phyloP scores from a whole-genome alignment of 2,797 vertebrate genomes.

The Carapus acus region DNA sequence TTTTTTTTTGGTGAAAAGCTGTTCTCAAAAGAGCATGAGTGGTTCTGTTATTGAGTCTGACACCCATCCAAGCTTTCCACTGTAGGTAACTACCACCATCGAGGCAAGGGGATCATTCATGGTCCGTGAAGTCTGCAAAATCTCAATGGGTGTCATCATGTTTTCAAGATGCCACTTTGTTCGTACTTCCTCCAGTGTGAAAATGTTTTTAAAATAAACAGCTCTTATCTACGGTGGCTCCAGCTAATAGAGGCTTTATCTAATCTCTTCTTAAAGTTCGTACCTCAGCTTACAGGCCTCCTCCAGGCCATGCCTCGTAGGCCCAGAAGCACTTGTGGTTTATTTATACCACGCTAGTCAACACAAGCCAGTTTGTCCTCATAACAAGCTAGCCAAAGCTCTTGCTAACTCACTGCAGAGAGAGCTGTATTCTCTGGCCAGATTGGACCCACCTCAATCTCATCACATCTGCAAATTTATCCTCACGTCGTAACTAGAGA shows the following conservation, averaged over 20 bases:
- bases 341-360: constrained; percentile 71
- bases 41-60: no score
- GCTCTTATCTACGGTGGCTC: constrained; percentile 68
- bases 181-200: constrained; percentile 41
- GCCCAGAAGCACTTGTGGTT: constrained; percentile 68
- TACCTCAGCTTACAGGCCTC: constrained; percentile 69
- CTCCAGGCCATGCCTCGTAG: constrained; percentile 54
- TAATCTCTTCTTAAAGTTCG: constrained; percentile 76
- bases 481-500: background rate
- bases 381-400: constrained; percentile 23
- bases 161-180: no score
- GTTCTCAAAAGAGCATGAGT: constrained; percentile 3
- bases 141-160: constrained; percentile 12
- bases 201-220: constrained; percentile 71
- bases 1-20: background rate
- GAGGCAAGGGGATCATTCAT: constrained; percentile 23
- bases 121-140: background rate
- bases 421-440: constrained; percentile 12
- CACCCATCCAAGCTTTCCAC: no score
- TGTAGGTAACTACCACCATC: no score
- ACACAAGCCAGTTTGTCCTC: constrained; percentile 58
- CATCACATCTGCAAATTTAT: background rate
- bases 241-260: constrained; percentile 78
- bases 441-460: constrained; percentile 4
- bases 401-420: constrained; percentile 7